Conservation (phyloP, 2,113 vertebrate genomes). For the Seriola aureovittata region DNA sequence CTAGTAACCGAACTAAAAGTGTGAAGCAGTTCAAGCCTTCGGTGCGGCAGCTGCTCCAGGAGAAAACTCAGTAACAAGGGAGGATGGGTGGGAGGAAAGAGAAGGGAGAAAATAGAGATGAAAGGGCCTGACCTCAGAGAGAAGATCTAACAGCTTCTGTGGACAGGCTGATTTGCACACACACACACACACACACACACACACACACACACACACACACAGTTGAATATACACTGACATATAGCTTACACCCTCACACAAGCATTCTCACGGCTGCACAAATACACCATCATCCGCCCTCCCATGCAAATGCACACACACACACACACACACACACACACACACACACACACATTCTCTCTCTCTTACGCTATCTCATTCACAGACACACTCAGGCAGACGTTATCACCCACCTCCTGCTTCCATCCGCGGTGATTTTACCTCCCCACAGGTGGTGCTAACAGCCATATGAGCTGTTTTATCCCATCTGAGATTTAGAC, state of each 20-base stretch:
- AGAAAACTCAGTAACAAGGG: background rate
- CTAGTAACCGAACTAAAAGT: too few relatives aligned
- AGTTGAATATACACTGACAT: background rate
- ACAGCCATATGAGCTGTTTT: background rate
- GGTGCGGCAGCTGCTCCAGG: background rate
- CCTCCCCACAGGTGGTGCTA: background rate
- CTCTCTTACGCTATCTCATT: background rate
- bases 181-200: too few relatives aligned
- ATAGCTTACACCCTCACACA: background rate
- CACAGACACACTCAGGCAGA: background rate
- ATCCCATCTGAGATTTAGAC: background rate
- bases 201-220: background rate
- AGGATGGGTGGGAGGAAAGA: background rate
- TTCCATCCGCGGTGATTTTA: background rate
- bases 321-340: background rate
- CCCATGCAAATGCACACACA: background rate
- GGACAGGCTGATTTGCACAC: background rate
- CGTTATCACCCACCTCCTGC: background rate
- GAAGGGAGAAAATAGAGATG: slow-evolving; percentile 2
- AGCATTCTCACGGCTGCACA: background rate
- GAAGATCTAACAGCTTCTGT: background rate
- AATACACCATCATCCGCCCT: too few relatives aligned
- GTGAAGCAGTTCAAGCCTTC: background rate
- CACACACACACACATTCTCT: background rate
- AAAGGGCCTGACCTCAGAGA: slow-evolving; percentile 20